A percentile compares a stretch with the other conserved stretches of the same genome.
These are phyloP conservation scores for Drosophila busckii DNA, from an alignment of 1,140 invertebrate genomes.

Conservation along the genomic window DNA sequence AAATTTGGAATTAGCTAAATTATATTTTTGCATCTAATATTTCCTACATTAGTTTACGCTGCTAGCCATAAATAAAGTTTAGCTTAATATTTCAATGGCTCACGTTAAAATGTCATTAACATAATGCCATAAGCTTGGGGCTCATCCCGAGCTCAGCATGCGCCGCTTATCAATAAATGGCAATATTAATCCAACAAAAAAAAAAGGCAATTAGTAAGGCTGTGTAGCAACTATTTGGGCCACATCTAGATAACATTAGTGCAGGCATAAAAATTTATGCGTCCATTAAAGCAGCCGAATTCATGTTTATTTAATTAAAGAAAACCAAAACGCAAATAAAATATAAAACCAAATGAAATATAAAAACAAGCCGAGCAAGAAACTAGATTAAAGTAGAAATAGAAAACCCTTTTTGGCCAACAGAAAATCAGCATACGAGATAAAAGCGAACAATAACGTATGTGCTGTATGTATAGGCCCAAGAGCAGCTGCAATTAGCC, in stretches of 20 bases:
- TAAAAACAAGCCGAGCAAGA: constrained; percentile 68
- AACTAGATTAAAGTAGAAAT: constrained; percentile 54
- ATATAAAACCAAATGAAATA: constrained; percentile 63
- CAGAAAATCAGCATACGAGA: background rate
- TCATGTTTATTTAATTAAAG: constrained; percentile 67
- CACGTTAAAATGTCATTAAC: constrained; percentile 68
- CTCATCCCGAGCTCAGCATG: constrained; percentile 17
- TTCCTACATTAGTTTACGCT: too few species aligned
- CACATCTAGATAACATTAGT: constrained; percentile 1
- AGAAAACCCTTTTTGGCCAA: constrained; percentile 50
- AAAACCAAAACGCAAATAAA: constrained; percentile 12
- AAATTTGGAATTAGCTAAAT: too few species aligned
- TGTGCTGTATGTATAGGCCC: constrained; percentile 17
- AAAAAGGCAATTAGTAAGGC: constrained; percentile 52
- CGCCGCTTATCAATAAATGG: constrained; percentile 37
- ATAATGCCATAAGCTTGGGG: constrained; percentile 44
- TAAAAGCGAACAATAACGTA: background rate
- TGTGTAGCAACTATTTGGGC: background rate
- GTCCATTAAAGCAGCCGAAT: constrained; percentile 48
- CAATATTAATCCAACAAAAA: constrained; percentile 51
- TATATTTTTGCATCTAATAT: too few species aligned
- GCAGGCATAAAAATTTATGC: constrained; percentile 56
- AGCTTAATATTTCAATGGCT: constrained; percentile 58
- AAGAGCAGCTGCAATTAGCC: constrained; percentile 58
- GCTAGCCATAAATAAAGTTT: constrained; percentile 52